These are phyloP conservation scores for Nymphalis io DNA, from an alignment of 1,140 invertebrate species.

Conservation along the genomic window DNA sequence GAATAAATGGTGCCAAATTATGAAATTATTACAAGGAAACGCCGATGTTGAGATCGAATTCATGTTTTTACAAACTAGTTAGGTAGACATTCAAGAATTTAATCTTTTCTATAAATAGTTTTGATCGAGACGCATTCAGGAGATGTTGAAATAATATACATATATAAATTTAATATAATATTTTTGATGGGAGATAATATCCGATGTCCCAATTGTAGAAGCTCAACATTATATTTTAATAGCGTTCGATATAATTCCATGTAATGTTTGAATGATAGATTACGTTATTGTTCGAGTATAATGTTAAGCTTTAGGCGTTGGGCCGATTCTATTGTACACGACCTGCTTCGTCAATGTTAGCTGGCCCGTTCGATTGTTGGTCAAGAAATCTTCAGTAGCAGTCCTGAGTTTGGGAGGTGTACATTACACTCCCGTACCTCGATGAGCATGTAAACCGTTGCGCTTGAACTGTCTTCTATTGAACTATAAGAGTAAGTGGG, in stretches of 20 bases:
- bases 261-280: conserved; percentile 33
- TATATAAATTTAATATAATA: conserved; percentile 32
- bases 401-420: no score
- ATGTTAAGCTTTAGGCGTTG: no score
- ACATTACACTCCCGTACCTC: no score
- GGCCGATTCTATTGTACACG: neutral
- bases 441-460: no score
- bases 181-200: conserved; percentile 43
- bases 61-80: conserved; percentile 49
- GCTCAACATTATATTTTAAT: conserved; percentile 50
- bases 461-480: no score
- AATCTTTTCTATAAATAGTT: conserved; percentile 31
- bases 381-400: no score
- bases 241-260: conserved; percentile 34
- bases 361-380: no score
- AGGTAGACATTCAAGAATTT: conserved; percentile 50
- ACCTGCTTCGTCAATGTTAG: neutral
- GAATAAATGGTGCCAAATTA: conserved; percentile 54
- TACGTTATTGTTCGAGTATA: conserved; percentile 31
- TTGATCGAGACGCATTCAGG: conserved; percentile 18
- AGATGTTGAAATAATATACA: conserved; percentile 26
- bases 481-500: no score
- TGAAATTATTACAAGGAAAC: conserved; percentile 46
- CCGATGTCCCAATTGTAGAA: conserved; percentile 19
- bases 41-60: conserved; percentile 39